These are phyloP conservation scores for Drosophila neutralis DNA, from an alignment of 2,888 invertebrate species.

Conservation along the genomic window DNA sequence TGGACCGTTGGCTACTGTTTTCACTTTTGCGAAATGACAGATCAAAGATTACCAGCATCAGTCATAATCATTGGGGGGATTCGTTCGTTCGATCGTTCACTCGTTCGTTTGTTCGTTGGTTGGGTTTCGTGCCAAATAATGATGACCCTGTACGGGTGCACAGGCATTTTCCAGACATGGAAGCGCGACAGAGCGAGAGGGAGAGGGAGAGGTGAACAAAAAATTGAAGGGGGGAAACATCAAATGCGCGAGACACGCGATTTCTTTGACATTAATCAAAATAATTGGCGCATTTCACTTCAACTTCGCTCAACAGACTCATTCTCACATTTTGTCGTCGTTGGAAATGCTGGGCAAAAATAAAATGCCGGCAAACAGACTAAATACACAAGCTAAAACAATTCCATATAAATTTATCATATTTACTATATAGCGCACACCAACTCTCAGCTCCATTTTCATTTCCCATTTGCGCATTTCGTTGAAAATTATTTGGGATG, in stretches of 20 bases:
- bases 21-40: conserved; percentile 72
- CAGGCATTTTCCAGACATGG: conserved; percentile 25
- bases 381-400: conserved; percentile 54
- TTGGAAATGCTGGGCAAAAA: conserved; percentile 29
- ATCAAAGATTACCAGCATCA: conserved; percentile 66
- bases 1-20: conserved; percentile 56
- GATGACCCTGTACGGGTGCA: conserved; percentile 47
- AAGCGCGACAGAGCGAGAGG: not conserved
- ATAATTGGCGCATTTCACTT: conserved; percentile 79
- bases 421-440: conserved; percentile 57
- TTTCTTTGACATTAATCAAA: conserved; percentile 80
- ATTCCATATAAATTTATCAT: conserved; percentile 82
- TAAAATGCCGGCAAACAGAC: conserved; percentile 40
- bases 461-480: conserved; percentile 61
- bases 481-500: conserved; percentile 82
- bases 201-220: not conserved
- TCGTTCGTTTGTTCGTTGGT: conserved; percentile 14
- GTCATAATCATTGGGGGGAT: conserved; percentile 52
- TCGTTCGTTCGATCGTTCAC: conserved; percentile 1
- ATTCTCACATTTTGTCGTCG: conserved; percentile 67
- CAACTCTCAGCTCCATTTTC: conserved; percentile 23
- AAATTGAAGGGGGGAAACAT: conserved; percentile 51
- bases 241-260: conserved; percentile 77
- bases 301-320: conserved; percentile 71
- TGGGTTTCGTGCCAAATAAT: conserved; percentile 66